These are phyloP conservation scores for Orientallactaga sibirica DNA, from an alignment of 2,797 vertebrate species.

Conservation along the genomic window DNA sequence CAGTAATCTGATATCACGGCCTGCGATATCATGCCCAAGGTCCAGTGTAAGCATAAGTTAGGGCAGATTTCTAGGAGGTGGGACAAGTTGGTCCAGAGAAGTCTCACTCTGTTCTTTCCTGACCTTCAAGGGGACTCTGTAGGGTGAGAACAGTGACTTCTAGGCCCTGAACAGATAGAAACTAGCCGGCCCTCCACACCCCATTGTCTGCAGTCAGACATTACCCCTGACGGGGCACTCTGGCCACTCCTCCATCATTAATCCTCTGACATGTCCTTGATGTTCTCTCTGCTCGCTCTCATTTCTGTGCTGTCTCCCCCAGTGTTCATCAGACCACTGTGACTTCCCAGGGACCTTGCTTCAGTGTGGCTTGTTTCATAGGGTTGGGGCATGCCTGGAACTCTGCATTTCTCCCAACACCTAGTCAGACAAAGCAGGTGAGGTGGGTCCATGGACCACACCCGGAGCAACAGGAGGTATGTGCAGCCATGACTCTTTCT, in stretches of 20 bases:
- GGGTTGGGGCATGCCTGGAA: not conserved
- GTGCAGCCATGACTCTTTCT: not conserved
- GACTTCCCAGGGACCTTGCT: not conserved
- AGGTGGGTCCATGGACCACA: too few relatives aligned
- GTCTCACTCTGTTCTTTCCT: not conserved
- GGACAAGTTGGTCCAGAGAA: not conserved
- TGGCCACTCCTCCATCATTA: not conserved
- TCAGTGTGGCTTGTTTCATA: not conserved
- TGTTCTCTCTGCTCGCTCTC: not conserved
- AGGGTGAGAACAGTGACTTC: not conserved
- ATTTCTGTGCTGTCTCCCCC: not conserved
- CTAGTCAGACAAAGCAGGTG: not conserved
- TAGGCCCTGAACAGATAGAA: not conserved
- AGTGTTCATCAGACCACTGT: not conserved
- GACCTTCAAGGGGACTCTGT: not conserved
- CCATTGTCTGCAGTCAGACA: fast-evolving
- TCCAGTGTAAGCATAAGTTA: not conserved
- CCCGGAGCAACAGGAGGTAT: not conserved
- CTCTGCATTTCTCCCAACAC: not conserved
- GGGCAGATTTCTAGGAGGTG: not conserved
- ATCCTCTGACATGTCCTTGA: not conserved
- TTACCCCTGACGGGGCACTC: fast-evolving
- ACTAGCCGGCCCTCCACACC: not conserved
- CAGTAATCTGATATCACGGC: fast-evolving
- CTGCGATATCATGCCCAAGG: not conserved